These are phyloP conservation scores for Crenichthys baileyi DNA, from an alignment of 2,797 vertebrate genomes.

Conservation along the genomic window DNA sequence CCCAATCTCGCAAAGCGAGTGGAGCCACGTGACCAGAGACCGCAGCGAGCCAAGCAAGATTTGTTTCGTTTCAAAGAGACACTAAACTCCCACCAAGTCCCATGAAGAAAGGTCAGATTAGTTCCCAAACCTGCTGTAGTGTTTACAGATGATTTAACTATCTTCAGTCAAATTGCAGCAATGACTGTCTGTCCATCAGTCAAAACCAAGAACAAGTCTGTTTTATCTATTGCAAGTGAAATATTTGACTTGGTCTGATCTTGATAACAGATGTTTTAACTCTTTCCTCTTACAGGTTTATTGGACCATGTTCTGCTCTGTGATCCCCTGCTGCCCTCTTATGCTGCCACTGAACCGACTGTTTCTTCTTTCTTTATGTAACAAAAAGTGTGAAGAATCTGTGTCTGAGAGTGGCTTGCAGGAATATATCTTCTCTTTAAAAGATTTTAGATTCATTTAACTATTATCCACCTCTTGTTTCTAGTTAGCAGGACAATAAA, in stretches of 20 bases:
- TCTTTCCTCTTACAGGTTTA: background rate
- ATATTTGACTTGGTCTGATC: background rate
- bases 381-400: too few relatives aligned
- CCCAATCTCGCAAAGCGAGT: constrained; percentile 28
- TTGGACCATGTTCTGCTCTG: background rate
- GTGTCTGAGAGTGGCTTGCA: too few relatives aligned
- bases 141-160: too few relatives aligned
- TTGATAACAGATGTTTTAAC: background rate
- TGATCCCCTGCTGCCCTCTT: background rate
- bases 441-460: too few relatives aligned
- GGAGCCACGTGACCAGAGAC: constrained; percentile 64
- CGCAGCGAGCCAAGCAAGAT: constrained; percentile 37
- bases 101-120: background rate
- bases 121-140: background rate
- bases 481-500: background rate
- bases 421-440: too few relatives aligned
- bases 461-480: background rate
- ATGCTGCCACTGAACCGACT: background rate
- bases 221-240: background rate
- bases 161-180: background rate
- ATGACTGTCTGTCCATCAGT: background rate
- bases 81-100: constrained; percentile 1
- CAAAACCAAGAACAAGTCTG: background rate
- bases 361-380: too few relatives aligned
- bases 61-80: background rate